Base-by-base conservation (phyloP, 2,113 vertebrate species). In the Narcine bancroftii region DNA sequence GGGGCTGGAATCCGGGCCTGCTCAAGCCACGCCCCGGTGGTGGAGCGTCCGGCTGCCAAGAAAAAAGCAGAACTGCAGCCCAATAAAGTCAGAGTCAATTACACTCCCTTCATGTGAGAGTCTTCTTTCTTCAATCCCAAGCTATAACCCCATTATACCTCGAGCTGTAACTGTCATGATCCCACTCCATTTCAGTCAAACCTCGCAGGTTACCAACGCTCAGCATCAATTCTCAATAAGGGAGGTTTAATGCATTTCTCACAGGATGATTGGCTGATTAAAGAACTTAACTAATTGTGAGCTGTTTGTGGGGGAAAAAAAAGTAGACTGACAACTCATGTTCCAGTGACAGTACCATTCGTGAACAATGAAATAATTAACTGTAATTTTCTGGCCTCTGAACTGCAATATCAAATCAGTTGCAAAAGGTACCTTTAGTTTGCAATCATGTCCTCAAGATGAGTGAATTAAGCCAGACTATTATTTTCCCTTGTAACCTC, bases 351-450 rank as follows among this genome's bases (percentile, higher is more conserved):
- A 47, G 42, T 33, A 69, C 21, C 63, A 13, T 69, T 69, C 45
- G 39, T 69, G 63, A 45, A 29, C 39, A 69, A 29, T 91, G 24
- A 91, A 91, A 91, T 91, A 91, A 91, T 91, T 45, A 91, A 69
- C 89, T 69, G 36, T 91, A 91, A 91, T 91, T 91, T 91, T 91
- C 89, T 91, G 87, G 63, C 87, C 39, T 91, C 63, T 91, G 89
- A 91, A 47, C 65, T 91, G 69, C 65, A 91, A 47, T 91, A 69
- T 71, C 65, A 91, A 60, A 91, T 91, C 63, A 91, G 39, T 50
- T 71, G 65, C 89, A 91, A 91, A 91, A 69, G 89, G 63, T 39
- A 91, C 89, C 63, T 91, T 91, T 24, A 69, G 89, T 47, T 91
- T 69, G 89, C 89, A 69, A 69, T 91, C 69, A 91, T 91, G 45